Evolutionary conservation across 2,888 invertebrate genomes (phyloP).

Genomic region (Aphidoletes aphidimyza): DNA sequence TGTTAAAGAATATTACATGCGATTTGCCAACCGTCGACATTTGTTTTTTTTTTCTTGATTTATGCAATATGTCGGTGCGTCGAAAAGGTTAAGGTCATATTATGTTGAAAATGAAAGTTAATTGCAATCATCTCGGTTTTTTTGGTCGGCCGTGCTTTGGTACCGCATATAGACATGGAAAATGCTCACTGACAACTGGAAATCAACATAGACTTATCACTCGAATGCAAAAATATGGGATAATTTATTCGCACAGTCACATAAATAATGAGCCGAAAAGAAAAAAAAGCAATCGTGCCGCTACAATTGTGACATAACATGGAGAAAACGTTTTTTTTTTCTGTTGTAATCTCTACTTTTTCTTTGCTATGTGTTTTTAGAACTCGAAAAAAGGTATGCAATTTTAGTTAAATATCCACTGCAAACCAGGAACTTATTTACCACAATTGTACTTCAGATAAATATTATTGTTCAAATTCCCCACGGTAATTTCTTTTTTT

Average conservation of each 20-base stretch:
- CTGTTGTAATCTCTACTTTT: no score
- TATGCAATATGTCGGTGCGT: background rate
- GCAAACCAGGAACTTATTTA: slow-evolving; percentile 18
- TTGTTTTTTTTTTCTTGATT: slow-evolving; percentile 38
- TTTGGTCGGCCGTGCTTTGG: background rate
- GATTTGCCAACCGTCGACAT: background rate
- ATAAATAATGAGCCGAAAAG: background rate
- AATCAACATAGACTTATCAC: background rate
- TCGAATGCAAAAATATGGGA: no score
- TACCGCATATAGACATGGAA: background rate
- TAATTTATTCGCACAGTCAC: background rate
- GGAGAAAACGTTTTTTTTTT: background rate
- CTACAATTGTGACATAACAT: background rate
- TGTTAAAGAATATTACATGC: background rate
- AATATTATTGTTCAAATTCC: background rate
- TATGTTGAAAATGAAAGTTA: slow-evolving; percentile 50
- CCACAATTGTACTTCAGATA: background rate
- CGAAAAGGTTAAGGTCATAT: slow-evolving; percentile 50
- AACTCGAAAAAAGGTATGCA: background rate
- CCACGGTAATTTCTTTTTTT: background rate
- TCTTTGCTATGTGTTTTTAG: background rate
- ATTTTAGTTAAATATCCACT: no score
- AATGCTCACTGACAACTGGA: background rate
- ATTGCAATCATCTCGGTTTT: background rate
- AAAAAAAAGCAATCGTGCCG: background rate